Evolutionary conservation across 2,113 vertebrate genomes (phyloP).

Genomic region (Rutilus rutilus): DNA sequence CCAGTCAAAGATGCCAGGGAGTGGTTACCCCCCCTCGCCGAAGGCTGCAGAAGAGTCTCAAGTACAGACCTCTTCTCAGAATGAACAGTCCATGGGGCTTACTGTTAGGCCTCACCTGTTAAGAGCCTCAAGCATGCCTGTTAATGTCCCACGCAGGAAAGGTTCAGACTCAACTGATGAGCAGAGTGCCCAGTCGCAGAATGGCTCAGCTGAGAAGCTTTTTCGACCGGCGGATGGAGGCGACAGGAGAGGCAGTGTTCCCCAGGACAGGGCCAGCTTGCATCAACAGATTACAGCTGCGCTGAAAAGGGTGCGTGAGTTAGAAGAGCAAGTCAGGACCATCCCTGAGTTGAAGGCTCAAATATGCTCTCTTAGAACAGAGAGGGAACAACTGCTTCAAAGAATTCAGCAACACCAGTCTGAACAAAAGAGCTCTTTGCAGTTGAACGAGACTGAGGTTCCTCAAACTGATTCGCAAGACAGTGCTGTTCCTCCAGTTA

Average conservation of each 20-base stretch:
- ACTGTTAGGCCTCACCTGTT: conserved; percentile 86
- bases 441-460: background rate
- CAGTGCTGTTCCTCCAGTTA: background rate
- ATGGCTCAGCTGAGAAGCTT: conserved; percentile 63
- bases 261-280: conserved; percentile 65
- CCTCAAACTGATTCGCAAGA: conserved; percentile 45
- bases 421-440: background rate
- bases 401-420: conserved; percentile 68
- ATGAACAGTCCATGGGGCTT: conserved; percentile 65
- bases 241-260: conserved; percentile 55
- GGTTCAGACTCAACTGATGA: conserved; percentile 67
- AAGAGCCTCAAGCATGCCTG: conserved; percentile 92
- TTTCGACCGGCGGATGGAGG: conserved; percentile 67
- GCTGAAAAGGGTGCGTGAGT: conserved; percentile 73
- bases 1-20: conserved; percentile 46
- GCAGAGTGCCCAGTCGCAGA: conserved; percentile 66
- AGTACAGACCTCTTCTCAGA: conserved; percentile 48
- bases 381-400: conserved; percentile 67
- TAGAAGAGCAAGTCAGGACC: conserved; percentile 73
- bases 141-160: conserved; percentile 80
- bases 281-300: conserved; percentile 77
- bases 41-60: conserved; percentile 72
- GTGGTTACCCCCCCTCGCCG: conserved; percentile 66
- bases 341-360: conserved; percentile 78
- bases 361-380: conserved; percentile 71